Evolutionary conservation across 2,797 vertebrate species (phyloP).

Genomic region (Tarsius wallacei): DNA sequence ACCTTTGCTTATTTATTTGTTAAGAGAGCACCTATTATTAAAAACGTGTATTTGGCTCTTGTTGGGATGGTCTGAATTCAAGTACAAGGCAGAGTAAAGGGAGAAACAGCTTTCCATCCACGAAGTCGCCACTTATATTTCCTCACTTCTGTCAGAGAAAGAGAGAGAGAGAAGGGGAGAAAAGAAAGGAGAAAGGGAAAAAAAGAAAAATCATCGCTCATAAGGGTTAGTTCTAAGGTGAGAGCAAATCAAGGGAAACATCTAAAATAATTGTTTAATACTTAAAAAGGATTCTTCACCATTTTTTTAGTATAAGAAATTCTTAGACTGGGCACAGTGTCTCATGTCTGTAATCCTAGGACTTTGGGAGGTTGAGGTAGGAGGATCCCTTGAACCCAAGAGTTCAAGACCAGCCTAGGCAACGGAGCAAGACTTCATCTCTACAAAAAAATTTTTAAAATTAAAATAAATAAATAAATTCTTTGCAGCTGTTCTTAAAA

Average conservation of each 20-base stretch:
- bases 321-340: too few relatives aligned
- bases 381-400: too few relatives aligned
- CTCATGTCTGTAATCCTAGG: too few relatives aligned
- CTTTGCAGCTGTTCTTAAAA: conserved; percentile 46
- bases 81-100: background rate
- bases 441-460: too few relatives aligned
- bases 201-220: background rate
- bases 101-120: background rate
- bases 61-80: background rate
- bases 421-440: too few relatives aligned
- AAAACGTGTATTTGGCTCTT: background rate
- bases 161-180: too few relatives aligned
- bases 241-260: background rate
- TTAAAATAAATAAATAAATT: background rate
- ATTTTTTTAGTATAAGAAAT: background rate
- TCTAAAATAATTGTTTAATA: background rate
- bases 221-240: background rate
- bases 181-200: too few relatives aligned
- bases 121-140: background rate
- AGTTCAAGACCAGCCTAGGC: too few relatives aligned
- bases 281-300: background rate
- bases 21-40: background rate
- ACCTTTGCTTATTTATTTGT: background rate
- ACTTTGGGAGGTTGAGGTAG: too few relatives aligned
- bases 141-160: background rate